A percentile compares a stretch with the other conserved stretches of the same genome.
phyloP scores from a whole-genome alignment of 1,140 invertebrate genomes.

The Akabosia matsudoensis region DNA sequence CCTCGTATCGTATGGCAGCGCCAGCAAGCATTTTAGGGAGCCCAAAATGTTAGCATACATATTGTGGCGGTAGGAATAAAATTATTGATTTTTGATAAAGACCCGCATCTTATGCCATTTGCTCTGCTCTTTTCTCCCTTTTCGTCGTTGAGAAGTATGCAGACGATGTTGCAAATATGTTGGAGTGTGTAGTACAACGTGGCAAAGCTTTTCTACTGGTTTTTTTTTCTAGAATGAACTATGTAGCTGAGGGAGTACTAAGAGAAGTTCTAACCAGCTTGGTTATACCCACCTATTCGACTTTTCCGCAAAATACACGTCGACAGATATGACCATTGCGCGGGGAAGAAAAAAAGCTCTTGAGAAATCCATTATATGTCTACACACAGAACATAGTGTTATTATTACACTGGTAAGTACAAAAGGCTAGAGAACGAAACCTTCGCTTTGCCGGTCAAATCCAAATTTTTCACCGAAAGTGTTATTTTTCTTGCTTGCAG shows the following conservation, averaged over 20 bases:
- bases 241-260: neutral
- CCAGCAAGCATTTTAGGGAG: neutral
- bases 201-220: neutral
- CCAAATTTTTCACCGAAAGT: neutral
- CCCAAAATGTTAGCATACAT: constrained; percentile 3
- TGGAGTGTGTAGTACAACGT: neutral
- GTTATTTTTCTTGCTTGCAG: too few relatives aligned
- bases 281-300: too few relatives aligned
- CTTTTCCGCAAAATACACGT: neutral
- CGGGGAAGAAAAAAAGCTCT: neutral
- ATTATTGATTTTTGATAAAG: constrained; percentile 25
- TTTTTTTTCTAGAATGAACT: too few relatives aligned
- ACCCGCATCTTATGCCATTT: constrained; percentile 21
- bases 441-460: neutral
- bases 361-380: neutral
- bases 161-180: constrained; percentile 22
- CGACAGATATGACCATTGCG: neutral
- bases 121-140: constrained; percentile 3
- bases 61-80: constrained; percentile 23
- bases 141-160: neutral
- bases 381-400: neutral
- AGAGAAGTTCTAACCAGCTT: neutral
- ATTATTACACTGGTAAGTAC: neutral
- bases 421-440: neutral
- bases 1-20: neutral